Evolutionary conservation across 2,113 vertebrate genomes (phyloP), one percentile per base, ranked within the genome.

Genomic region (Hemicordylus capensis): DNA sequence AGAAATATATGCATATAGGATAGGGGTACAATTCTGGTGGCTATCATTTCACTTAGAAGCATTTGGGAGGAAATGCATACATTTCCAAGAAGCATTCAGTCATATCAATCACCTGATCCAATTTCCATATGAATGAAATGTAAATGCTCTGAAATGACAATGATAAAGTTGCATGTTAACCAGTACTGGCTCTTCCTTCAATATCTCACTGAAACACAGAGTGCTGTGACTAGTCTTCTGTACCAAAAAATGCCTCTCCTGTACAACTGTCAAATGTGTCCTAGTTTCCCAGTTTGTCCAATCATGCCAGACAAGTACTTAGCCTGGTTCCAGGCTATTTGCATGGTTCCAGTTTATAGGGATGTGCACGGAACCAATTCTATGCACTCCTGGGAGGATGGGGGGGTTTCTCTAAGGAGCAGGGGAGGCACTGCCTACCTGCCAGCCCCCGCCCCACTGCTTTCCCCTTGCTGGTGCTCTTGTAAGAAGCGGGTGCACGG

Each of bases 41-140:
- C 72, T 85, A 73, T 77, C 37, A 85, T 90, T 91, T 94, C 80
- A 89, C 75, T 83, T 78, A 46, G n/a, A 15, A 84, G 48, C 10
- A 5, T 70, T 88, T 28, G 1, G 74, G 56, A 76, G 51, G 28
- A 10, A 75, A 4, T n/a, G 56, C 42, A 44, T 0, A 28, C 4
- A 73, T 88, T 88, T 93, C 67, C 76, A 89, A 58, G 51, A 88
- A 84, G 73, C 87, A 89, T 93, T 94, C 37, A 84, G 34, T 88
- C 73, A 81, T 89, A 77, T 74, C 61, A 77, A 87, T 42, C 34
- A 76, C 8, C 20, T 80, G 24, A 2, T 19, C 86, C 90, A 26
- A 87, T 87, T 95, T 92, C 88, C 77, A 86, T 51, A 80, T 31
- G 51, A 74, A 66, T 70, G 42, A 12, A 42, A 66, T 84, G 83